Evolutionary conservation across 2,797 vertebrate genomes (phyloP), one percentile per base, ranked within the genome.

Genomic region (Chaetophractus vellerosus): DNA sequence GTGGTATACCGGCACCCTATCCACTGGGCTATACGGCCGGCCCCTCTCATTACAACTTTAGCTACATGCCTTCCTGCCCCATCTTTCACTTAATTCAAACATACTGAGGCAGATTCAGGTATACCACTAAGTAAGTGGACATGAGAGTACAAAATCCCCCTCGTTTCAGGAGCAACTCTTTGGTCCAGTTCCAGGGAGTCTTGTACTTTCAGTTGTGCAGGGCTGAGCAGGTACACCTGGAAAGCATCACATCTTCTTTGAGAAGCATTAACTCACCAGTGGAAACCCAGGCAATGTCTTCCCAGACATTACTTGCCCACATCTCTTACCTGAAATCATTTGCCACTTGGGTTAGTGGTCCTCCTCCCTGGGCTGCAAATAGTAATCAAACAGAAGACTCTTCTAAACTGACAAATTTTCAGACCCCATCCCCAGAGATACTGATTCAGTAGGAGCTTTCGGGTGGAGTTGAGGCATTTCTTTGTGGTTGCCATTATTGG

Each of bases 371-470:
- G 38, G 1, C 15, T 24, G 1, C 21, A 18, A 76, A 72, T 9
- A 74, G 36, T 28, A 93, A 87, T 63, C 7, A 41, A 63, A 12
- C 26, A 79, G 68, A 71, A 28, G 21, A 90, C 19, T 23, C 79
- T 88, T 95, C 91, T 75, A 81, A 93, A 38, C 19, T 9, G 31
- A 59, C 33, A 50, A 64, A 28, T 33, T 18, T 84, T 93, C 28
- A 28, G n/a, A 66, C 45, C 36, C 38, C 31, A 57, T 48, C 33
- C 69, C n/a, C 21, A 85, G 55, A 88, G 21, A 79, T 41, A 90
- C 64, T 36, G 38, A 78, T 48, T 82, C 57, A 64, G 10, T 45
- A 64, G n/a, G 41, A 72, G 6, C 28, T 80, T 41, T 6, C 18
- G 64, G 33, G 3, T 9, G 3, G 31, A 57, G 14, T 14, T 5